A percentile compares a stretch with the other conserved stretches of the same genome.
These are phyloP conservation scores for Lithobates sylvaticus DNA, from an alignment of 2,797 vertebrate genomes.

Conservation along the genomic window DNA sequence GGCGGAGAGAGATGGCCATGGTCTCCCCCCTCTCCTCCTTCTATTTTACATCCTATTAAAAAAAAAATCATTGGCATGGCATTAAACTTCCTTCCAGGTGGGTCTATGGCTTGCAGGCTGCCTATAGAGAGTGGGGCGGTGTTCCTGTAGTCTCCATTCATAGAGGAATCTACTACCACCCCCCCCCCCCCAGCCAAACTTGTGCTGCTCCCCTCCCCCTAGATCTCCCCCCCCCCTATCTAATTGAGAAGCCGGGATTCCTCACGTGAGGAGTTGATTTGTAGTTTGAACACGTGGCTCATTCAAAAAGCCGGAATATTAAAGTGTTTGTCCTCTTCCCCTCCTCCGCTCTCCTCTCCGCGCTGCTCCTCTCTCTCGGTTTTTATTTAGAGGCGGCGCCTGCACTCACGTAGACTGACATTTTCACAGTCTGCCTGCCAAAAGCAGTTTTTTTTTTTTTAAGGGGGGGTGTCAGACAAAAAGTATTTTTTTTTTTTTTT, in stretches of 20 bases:
- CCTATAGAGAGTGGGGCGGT: background rate
- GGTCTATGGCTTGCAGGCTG: background rate
- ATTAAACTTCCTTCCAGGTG: slow-evolving; percentile 64
- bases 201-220: slow-evolving; percentile 29
- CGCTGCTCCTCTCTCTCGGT: slow-evolving; percentile 67
- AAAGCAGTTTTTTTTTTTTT: slow-evolving; percentile 66
- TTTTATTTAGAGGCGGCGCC: slow-evolving; percentile 87
- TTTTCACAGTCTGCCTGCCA: slow-evolving; percentile 85
- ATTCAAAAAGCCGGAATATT: slow-evolving; percentile 95
- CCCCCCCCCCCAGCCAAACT: slow-evolving; percentile 51
- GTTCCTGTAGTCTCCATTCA: background rate
- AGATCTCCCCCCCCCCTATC: slow-evolving; percentile 69
- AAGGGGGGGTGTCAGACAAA: slow-evolving; percentile 82
- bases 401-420: slow-evolving; percentile 88
- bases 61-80: slow-evolving; percentile 3
- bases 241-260: slow-evolving; percentile 96
- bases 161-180: slow-evolving; percentile 43
- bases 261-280: slow-evolving; percentile 99
- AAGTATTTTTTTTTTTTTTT: slow-evolving; percentile 85
- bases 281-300: slow-evolving; percentile 99
- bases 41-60: slow-evolving; percentile 41
- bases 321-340: slow-evolving; percentile 76
- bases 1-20: slow-evolving; percentile 59
- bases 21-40: slow-evolving; percentile 41
- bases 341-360: slow-evolving; percentile 63